phyloP scores from a whole-genome alignment of 2,797 vertebrate genomes.

The Discoglossus pictus region DNA sequence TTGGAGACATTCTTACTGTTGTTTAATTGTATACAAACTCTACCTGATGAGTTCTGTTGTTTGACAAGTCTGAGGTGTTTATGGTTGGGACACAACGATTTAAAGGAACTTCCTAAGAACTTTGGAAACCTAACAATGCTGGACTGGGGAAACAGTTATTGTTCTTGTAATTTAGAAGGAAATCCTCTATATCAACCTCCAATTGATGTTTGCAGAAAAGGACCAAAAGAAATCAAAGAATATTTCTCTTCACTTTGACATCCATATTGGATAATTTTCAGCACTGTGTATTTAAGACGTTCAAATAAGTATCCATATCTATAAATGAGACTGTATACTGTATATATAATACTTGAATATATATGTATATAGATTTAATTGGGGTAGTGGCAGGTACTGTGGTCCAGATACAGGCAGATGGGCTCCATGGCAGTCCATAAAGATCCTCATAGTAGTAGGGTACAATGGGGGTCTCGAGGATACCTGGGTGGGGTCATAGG shows the following conservation, averaged over 20 bases:
- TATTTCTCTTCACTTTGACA: constrained; percentile 53
- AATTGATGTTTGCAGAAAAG: constrained; percentile 57
- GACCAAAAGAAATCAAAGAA: constrained; percentile 54
- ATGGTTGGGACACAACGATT: constrained; percentile 59
- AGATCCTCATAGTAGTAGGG: too few species aligned
- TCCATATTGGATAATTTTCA: too few species aligned
- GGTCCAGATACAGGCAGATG: too few species aligned
- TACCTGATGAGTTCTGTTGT: constrained; percentile 51
- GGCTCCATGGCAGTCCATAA: too few species aligned
- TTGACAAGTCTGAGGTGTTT: constrained; percentile 53
- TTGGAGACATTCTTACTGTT: constrained; percentile 54
- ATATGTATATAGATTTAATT: too few species aligned
- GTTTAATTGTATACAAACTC: constrained; percentile 54
- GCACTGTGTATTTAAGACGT: too few species aligned
- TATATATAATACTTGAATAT: too few species aligned
- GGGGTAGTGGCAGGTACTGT: too few species aligned
- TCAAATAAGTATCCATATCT: too few species aligned
- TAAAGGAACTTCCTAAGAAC: constrained; percentile 45
- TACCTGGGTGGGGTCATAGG: too few species aligned
- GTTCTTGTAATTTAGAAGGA: constrained; percentile 59
- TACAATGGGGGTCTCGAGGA: too few species aligned
- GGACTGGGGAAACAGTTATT: constrained; percentile 57
- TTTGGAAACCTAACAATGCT: constrained; percentile 58
- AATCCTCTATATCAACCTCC: constrained; percentile 60
- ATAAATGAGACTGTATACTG: too few species aligned